phyloP scores from a whole-genome alignment of 2,113 vertebrate genomes.

The Prochilodus magdalenae region DNA sequence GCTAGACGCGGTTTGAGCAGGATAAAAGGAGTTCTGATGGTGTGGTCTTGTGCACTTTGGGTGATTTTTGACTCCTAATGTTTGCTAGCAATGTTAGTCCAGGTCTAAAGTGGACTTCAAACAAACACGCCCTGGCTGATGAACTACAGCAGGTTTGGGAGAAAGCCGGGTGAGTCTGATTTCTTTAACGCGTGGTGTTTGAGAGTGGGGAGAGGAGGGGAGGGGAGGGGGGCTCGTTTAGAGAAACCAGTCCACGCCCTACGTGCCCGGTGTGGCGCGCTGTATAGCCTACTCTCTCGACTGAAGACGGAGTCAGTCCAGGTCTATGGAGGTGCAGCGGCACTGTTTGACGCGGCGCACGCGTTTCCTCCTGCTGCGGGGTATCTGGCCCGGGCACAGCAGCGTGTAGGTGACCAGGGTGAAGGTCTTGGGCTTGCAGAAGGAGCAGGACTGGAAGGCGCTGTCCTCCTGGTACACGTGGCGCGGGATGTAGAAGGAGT shows the following conservation, averaged over 20 bases:
- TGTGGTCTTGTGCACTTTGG: no score
- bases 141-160: no score
- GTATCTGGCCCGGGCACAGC: slow-evolving; percentile 88
- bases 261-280: neutral
- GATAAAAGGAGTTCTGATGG: no score
- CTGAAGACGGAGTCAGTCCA: slow-evolving; percentile 75
- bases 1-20: no score
- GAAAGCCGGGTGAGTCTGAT: no score
- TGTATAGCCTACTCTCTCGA: neutral
- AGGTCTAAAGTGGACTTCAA: no score
- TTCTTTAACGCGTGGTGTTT: neutral
- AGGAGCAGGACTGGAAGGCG: slow-evolving; percentile 93
- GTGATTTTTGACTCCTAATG: no score
- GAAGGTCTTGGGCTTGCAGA: slow-evolving; percentile 93
- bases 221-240: no score
- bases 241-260: no score
- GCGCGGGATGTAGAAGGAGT: slow-evolving; percentile 96
- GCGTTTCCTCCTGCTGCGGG: slow-evolving; percentile 88
- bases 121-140: no score
- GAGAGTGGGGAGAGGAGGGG: neutral
- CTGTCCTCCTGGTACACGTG: slow-evolving; percentile 89
- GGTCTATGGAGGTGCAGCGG: slow-evolving; percentile 90
- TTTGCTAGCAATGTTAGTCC: no score
- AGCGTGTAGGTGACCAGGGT: slow-evolving; percentile 93
- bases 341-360: slow-evolving; percentile 96